These are phyloP conservation scores for Colletes latitarsis DNA, from an alignment of 1,140 invertebrate genomes.

Conservation along the genomic window DNA sequence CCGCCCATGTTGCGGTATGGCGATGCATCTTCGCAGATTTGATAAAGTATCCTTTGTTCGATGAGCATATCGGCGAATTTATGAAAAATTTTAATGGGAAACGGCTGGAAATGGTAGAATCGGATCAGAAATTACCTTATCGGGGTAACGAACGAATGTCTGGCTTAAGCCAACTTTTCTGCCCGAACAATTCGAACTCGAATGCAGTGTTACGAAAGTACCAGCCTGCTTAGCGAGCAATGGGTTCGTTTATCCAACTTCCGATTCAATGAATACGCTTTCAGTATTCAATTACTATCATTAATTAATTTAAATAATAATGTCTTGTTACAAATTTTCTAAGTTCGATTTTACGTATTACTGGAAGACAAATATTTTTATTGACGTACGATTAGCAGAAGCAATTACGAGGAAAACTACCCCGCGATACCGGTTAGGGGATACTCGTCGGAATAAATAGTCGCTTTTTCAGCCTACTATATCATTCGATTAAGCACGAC, in stretches of 20 bases:
- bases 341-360: no score
- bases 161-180: constrained; percentile 20
- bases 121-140: background rate
- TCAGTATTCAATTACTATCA: no score
- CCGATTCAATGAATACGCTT: no score
- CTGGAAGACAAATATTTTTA: no score
- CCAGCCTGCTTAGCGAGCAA: constrained; percentile 5
- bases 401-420: no score
- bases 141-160: background rate
- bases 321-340: no score
- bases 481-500: background rate
- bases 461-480: background rate
- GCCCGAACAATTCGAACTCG: background rate
- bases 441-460: no score
- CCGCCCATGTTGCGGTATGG: background rate
- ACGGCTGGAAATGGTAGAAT: background rate
- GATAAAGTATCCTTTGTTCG: no score
- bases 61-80: background rate
- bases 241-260: background rate
- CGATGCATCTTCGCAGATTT: background rate
- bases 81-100: background rate
- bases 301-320: no score
- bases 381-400: no score
- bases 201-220: constrained; percentile 21
- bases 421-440: no score